These are phyloP conservation scores for Cercopithecus mona DNA, from an alignment of 2,113 vertebrate genomes.

Conservation along the genomic window DNA sequence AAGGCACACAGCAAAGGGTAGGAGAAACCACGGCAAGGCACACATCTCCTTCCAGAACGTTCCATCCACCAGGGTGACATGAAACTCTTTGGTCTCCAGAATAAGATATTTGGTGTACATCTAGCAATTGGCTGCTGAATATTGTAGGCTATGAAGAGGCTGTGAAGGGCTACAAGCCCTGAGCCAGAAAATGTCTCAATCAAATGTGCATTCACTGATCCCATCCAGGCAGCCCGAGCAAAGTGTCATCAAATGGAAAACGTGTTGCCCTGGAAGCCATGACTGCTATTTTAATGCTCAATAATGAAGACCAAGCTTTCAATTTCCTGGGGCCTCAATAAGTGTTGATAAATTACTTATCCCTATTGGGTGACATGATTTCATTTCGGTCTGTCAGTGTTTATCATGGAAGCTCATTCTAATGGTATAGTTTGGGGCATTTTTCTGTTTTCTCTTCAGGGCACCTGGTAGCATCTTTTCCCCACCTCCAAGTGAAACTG, in stretches of 20 bases:
- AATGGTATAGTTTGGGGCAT: neutral
- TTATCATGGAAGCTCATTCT: conserved; percentile 38
- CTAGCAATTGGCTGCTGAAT: neutral
- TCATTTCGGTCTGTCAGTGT: conserved; percentile 27
- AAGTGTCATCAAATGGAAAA: neutral
- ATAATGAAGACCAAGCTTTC: conserved; percentile 5
- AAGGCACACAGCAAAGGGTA: neutral
- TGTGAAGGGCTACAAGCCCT: neutral
- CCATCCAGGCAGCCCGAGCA: neutral
- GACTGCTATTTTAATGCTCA: neutral
- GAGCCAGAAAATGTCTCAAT: neutral
- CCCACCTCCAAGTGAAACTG: neutral
- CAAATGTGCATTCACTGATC: neutral
- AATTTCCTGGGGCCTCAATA: conserved; percentile 22
- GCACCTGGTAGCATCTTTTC: neutral
- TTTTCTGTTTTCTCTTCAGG: conserved; percentile 21
- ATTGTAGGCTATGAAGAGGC: neutral
- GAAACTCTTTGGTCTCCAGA: neutral
- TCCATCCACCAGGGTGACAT: neutral
- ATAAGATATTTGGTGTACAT: neutral
- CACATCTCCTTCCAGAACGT: neutral
- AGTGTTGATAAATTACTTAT: conserved; percentile 66
- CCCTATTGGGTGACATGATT: conserved; percentile 1
- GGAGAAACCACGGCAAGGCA: neutral
- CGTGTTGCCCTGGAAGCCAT: neutral